Base-by-base conservation (phyloP, 2,113 vertebrate species). In the Macrotis lagotis region DNA sequence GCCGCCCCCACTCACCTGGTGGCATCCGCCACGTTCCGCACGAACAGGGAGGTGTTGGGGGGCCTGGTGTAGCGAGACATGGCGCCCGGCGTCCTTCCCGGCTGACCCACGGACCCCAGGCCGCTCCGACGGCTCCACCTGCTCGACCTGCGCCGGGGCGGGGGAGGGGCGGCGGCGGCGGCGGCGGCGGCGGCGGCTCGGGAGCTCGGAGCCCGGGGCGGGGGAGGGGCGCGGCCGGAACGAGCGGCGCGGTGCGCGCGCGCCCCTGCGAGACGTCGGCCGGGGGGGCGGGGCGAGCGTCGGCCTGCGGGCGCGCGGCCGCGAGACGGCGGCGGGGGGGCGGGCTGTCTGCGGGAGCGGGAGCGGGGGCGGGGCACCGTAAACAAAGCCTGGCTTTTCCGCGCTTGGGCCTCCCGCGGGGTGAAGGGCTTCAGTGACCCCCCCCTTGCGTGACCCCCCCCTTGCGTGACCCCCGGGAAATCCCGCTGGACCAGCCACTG, bases 21-120 rank as follows among this genome's bases (percentile, higher is more conserved):
- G 95, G 98, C 98, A 93, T 98, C 98, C 24, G 98, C 98, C 94
- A 98, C 98, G 92, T 98, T 98, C 96, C 98, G 96, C 93, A 98
- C 98, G 94, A 98, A 98, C 93, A 98, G 97, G 37, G 98, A 98
- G 51, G 98, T 98, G 95, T 98, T 98, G 93, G 98, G 98, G 94
- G 98, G 98, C 95, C 98, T 97, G 89, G 98, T 98, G 93, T 98
- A 98, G 94, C 98, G 98, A 96, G 98, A 98, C 98, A 98, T 98
- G 95, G 48, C 94, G 49, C 83, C 94, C 48, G 37, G 94, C 88
- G 92, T 66, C 59, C 92, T 47, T n/a, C 93, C 5, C 88, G 83
- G 92, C 48, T 44, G 66, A 83, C 55, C 28, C 28, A 66, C 55
- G 66, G 44, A 83, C 6, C 66, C 66, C 66, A 24, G 66, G 66